phyloP scores from a whole-genome alignment of 2,797 vertebrate species.

The Lithobates pipiens region DNA sequence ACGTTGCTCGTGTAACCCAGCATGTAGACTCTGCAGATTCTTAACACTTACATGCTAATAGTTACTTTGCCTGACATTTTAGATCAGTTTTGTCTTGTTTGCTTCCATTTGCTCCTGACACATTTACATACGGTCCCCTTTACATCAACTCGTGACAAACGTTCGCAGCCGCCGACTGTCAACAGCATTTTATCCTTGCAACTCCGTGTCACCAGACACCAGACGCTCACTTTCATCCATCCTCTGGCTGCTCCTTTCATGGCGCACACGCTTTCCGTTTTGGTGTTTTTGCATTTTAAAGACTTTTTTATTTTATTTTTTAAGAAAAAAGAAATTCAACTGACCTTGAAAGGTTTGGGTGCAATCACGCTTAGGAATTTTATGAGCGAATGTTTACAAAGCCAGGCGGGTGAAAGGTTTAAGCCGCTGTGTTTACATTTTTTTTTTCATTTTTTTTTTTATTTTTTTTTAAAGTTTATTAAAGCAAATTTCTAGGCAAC shows the following conservation, averaged over 20 bases:
- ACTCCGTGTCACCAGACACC: slow-evolving; percentile 20
- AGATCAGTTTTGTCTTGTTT: slow-evolving; percentile 19
- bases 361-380: background rate
- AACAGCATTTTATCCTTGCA: slow-evolving; percentile 18
- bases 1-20: background rate
- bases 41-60: background rate
- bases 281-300: background rate
- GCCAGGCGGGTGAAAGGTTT: background rate
- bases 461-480: no score
- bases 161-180: slow-evolving; percentile 2
- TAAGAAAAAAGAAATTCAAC: background rate
- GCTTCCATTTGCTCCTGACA: slow-evolving; percentile 32
- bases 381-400: background rate
- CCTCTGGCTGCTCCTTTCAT: background rate
- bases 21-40: background rate
- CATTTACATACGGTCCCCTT: slow-evolving; percentile 16
- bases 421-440: background rate
- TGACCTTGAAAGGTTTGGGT: background rate
- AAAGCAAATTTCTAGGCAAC: no score
- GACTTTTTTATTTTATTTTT: no score
- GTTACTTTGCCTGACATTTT: slow-evolving; percentile 21
- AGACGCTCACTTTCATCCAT: background rate
- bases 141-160: background rate
- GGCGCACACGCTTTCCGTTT: background rate
- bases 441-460: no score